Conservation (phyloP, 1,140 invertebrate genomes). For the Eurytemora carolleeae region DNA sequence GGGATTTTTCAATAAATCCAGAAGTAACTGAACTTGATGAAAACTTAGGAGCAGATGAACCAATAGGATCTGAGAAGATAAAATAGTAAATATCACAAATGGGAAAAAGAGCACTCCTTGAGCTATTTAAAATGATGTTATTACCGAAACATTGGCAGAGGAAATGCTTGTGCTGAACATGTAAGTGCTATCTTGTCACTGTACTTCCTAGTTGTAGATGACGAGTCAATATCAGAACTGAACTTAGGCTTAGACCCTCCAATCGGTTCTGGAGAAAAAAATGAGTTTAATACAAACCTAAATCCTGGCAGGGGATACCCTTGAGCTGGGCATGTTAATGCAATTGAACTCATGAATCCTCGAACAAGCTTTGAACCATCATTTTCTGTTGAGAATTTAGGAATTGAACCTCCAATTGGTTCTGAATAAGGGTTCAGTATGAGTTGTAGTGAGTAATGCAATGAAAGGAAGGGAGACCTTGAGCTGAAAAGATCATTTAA, state of each 20-base stretch:
- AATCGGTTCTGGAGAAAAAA: constrained; percentile 12
- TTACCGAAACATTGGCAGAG: constrained; percentile 13
- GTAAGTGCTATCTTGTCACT: constrained; percentile 16
- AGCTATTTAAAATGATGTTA: no score
- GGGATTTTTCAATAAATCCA: not conserved
- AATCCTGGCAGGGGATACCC: constrained; percentile 20
- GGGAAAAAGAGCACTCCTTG: not conserved
- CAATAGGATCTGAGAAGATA: not conserved
- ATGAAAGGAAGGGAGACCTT: constrained; percentile 25
- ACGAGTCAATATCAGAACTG: constrained; percentile 2
- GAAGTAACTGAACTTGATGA: not conserved
- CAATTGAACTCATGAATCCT: not conserved
- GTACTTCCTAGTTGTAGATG: not conserved
- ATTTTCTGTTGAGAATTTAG: not conserved
- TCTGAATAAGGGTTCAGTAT: constrained; percentile 15
- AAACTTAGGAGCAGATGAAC: not conserved
- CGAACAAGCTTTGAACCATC: not conserved
- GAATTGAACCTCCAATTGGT: not conserved
- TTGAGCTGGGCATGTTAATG: constrained; percentile 19
- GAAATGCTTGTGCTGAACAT: constrained; percentile 18
- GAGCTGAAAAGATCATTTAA: no score
- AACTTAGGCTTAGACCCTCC: constrained; percentile 14
- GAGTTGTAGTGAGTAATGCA: constrained; percentile 15
- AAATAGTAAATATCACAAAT: not conserved
- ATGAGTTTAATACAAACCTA: constrained; percentile 18